A percentile compares a stretch with the other conserved stretches of the same genome.
Conservation (phyloP, 2,888 invertebrate species). For the Altica lythri region DNA sequence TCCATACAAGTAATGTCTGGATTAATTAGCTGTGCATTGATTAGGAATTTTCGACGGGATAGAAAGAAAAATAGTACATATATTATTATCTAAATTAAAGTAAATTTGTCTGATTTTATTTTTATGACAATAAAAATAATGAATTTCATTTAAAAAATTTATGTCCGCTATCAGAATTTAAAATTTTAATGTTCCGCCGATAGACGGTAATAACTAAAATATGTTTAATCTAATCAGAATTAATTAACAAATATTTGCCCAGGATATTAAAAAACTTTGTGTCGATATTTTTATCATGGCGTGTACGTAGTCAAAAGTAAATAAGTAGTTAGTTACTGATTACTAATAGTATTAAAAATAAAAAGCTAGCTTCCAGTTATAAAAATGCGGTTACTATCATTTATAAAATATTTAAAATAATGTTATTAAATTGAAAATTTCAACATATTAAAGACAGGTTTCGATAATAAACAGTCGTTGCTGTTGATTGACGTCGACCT, state of each 20-base stretch:
- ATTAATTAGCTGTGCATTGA: too few species aligned
- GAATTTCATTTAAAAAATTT: too few species aligned
- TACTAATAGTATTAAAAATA: conserved; percentile 4
- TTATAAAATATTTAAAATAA: conserved; percentile 9
- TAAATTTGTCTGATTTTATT: too few species aligned
- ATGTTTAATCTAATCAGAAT: conserved; percentile 19
- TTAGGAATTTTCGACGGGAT: too few species aligned
- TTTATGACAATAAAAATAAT: too few species aligned
- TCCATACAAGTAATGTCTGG: too few species aligned
- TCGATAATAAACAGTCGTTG: too few species aligned
- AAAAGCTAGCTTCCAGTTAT: not conserved
- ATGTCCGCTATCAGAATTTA: too few species aligned
- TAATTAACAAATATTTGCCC: conserved; percentile 21
- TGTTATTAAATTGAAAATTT: conserved; percentile 1
- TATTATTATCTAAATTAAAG: too few species aligned
- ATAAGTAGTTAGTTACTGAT: conserved; percentile 8
- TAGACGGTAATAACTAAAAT: conserved; percentile 14
- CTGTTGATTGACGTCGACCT: too few species aligned
- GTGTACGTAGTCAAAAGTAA: conserved; percentile 6
- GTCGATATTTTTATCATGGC: conserved; percentile 21
- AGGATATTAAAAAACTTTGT: conserved; percentile 20
- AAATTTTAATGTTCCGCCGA: conserved; percentile 6
- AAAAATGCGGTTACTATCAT: conserved; percentile 2
- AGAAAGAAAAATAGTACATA: too few species aligned
- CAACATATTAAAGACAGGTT: not conserved